A percentile compares a stretch with the other conserved stretches of the same genome.
These are phyloP conservation scores for Micrasema minimum DNA, from an alignment of 1,140 invertebrate genomes.

Conservation along the genomic window DNA sequence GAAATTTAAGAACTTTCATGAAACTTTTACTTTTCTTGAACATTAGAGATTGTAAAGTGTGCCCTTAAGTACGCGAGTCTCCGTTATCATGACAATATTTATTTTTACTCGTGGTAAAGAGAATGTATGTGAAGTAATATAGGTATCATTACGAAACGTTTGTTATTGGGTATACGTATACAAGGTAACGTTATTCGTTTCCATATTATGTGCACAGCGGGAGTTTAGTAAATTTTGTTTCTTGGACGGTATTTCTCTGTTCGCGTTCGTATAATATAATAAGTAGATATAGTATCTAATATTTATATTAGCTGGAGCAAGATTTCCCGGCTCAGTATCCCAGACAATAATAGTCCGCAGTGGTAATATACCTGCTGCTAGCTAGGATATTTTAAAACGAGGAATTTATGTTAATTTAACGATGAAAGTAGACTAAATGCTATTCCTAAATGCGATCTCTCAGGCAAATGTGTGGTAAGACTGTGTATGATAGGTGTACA, in stretches of 20 bases:
- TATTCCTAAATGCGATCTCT: no score
- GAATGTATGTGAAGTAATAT: background rate
- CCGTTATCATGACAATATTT: background rate
- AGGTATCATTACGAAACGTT: background rate
- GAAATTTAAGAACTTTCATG: background rate
- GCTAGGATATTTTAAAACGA: no score
- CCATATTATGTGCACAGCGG: background rate
- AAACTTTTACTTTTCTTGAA: constrained; percentile 16
- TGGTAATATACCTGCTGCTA: no score
- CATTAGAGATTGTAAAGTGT: constrained; percentile 23
- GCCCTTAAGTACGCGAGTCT: constrained; percentile 1
- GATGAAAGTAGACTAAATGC: no score
- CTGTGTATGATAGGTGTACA: no score
- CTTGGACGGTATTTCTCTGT: background rate
- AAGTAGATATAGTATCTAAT: no score
- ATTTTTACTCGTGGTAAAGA: background rate
- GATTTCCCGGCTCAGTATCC: no score
- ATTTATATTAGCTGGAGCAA: no score
- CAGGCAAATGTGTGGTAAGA: no score
- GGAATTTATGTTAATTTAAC: no score
- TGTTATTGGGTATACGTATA: background rate
- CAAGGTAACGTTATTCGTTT: background rate
- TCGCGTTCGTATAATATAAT: background rate
- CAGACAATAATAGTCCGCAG: no score
- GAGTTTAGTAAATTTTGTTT: background rate